Base-by-base conservation (phyloP, 2,113 vertebrate genomes). In the Archocentrus centrarchus region DNA sequence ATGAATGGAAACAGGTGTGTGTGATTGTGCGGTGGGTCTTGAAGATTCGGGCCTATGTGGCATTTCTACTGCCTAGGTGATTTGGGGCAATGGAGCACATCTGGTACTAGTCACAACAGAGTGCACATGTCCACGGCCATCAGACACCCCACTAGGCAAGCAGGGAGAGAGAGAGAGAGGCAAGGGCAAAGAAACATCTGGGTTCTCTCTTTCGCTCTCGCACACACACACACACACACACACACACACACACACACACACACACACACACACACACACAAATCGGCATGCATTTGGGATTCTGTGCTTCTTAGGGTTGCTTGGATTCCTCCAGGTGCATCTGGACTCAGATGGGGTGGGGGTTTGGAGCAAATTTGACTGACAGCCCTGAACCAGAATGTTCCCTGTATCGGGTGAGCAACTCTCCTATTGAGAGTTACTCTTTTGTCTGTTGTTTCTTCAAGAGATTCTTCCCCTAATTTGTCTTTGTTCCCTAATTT, bases 71-170 rank as follows among this genome's bases (percentile, higher is more conserved):
- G 95, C 94, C 94, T 93, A 95, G 95, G 95, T 96, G 96, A 96
- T 96, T 95, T 96, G 95, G 96, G 96, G 96, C 96, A 96, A 95
- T 96, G 96, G 96, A 95, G 95, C 96, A 96, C 96, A 96, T 96
- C 96, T 96, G 96, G 96, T 96, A 95, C 94, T 94, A 95, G 96
- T 96, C 96, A 96, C 96, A 96, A 95, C 95, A 96, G 95, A 96
- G 94, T 94, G 95, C 95, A 96, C 96, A 96, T 91, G 95, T 96
- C 96, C 95, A 88, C 62, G 88, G 91, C 93, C 94, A 94, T 94
- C 93, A 95, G 95, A 95, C 95, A 90, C 94, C 94, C 94, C 88
- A 92, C 89, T 91, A 94, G 93, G 94, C 94, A 75, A 91, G 87
- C 64, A 76, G 86, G 27, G 64, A 24, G 27, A 5, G 64, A 27